These are phyloP conservation scores for Polydrusus pterygomalis DNA, from an alignment of 2,888 invertebrate species.

Conservation along the genomic window DNA sequence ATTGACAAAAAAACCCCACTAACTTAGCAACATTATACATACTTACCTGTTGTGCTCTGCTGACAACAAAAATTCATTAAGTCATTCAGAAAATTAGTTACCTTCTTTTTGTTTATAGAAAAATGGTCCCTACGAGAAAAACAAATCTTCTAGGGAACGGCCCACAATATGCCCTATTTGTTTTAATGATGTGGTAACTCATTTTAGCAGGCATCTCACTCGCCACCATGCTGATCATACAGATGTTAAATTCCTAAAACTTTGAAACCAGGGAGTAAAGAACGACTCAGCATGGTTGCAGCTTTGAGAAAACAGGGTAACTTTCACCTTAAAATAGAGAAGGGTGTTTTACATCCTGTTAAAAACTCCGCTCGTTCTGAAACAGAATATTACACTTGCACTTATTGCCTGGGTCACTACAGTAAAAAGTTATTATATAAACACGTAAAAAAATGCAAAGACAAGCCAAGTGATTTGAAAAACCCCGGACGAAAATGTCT, in stretches of 20 bases:
- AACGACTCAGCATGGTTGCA: slow-evolving; percentile 43
- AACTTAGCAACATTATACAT: no score
- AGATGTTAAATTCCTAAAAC: slow-evolving; percentile 41
- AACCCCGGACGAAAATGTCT: slow-evolving; percentile 47
- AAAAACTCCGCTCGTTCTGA: slow-evolving; percentile 38
- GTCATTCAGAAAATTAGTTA: no score
- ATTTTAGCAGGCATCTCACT: slow-evolving; percentile 54
- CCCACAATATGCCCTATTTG: slow-evolving; percentile 56
- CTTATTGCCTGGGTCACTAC: slow-evolving; percentile 56
- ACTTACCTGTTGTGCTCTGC: no score
- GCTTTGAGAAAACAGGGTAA: slow-evolving; percentile 47
- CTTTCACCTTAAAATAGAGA: slow-evolving; percentile 46
- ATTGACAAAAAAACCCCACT: no score
- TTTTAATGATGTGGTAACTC: slow-evolving; percentile 51
- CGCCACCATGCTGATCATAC: slow-evolving; percentile 49
- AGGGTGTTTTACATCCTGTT: slow-evolving; percentile 50
- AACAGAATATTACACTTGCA: slow-evolving; percentile 51
- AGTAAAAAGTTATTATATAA: slow-evolving; percentile 44
- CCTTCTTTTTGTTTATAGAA: no score
- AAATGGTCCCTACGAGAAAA: slow-evolving; percentile 11
- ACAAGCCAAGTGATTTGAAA: slow-evolving; percentile 33
- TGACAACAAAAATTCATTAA: no score
- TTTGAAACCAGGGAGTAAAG: slow-evolving; percentile 51
- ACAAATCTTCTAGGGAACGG: slow-evolving; percentile 50
- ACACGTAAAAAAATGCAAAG: slow-evolving; percentile 54